These are phyloP conservation scores for Oenanthe melanoleuca DNA, from an alignment of 2,113 vertebrate genomes.

Conservation along the genomic window DNA sequence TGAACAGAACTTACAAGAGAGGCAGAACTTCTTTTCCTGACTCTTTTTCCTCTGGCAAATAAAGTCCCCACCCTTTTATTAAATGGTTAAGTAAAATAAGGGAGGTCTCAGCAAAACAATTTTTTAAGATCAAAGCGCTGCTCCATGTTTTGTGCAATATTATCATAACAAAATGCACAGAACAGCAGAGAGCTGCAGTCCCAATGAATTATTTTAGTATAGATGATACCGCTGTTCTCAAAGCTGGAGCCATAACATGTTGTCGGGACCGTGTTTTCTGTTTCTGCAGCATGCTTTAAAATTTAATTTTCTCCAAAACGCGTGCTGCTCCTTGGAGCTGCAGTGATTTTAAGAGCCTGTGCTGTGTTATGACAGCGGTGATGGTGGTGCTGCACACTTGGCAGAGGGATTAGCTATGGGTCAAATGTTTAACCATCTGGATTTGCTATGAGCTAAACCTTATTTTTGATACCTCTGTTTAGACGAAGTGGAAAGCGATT, in stretches of 20 bases:
- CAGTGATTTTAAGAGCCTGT: slow-evolving; percentile 19
- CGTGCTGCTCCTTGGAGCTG: neutral
- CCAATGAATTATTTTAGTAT: neutral
- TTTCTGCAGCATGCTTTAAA: slow-evolving; percentile 41
- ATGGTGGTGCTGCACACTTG: slow-evolving; percentile 1
- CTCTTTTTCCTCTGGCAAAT: neutral
- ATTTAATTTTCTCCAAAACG: slow-evolving; percentile 47
- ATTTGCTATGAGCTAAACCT: slow-evolving; percentile 47
- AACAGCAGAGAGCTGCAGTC: neutral
- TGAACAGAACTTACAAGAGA: neutral
- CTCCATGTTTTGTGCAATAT: neutral
- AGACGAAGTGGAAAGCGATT: neutral
- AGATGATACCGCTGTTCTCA: neutral
- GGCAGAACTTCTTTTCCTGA: neutral
- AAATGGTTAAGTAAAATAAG: neutral
- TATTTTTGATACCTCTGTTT: slow-evolving; percentile 56
- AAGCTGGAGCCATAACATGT: neutral
- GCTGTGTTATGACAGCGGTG: slow-evolving; percentile 25
- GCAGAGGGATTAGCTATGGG: slow-evolving; percentile 69
- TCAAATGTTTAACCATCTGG: slow-evolving; percentile 76
- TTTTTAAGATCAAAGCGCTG: neutral
- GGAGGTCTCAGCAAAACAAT: neutral
- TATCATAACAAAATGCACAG: neutral
- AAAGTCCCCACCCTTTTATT: neutral
- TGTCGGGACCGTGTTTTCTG: neutral